A percentile compares a stretch with the other conserved stretches of the same genome.
Evolutionary conservation across 2,113 vertebrate species (phyloP).

Genomic region (Semnornis frantzii): DNA sequence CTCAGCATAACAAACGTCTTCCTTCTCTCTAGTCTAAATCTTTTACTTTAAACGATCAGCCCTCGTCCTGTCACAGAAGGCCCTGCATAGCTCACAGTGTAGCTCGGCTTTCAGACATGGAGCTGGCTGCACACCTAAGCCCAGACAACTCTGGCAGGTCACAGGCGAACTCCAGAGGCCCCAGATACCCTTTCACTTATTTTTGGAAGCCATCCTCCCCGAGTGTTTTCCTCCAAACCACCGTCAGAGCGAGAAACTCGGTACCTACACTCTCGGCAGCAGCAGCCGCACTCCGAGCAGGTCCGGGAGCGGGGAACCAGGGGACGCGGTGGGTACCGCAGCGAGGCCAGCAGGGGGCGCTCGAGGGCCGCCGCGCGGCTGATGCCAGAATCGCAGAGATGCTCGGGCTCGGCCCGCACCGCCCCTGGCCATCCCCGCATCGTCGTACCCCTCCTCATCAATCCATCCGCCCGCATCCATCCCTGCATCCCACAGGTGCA

Average conservation of each 20-base stretch:
- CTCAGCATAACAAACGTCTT: background rate
- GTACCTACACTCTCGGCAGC: background rate
- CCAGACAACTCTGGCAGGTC: background rate
- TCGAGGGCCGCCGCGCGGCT: background rate
- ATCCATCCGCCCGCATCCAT: background rate
- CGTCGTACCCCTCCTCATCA: background rate
- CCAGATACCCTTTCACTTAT: background rate
- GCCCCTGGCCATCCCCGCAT: background rate
- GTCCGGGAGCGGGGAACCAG: background rate
- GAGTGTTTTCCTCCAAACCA: background rate
- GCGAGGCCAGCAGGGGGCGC: conserved; percentile 23
- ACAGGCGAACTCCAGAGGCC: background rate
- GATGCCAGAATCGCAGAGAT: background rate
- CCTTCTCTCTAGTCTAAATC: background rate
- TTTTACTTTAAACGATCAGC: background rate
- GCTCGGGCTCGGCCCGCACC: background rate
- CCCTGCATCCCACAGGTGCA: conserved; percentile 71
- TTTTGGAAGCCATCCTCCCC: background rate
- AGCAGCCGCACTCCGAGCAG: background rate
- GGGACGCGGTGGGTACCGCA: background rate
- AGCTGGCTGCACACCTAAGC: background rate
- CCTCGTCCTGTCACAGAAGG: background rate
- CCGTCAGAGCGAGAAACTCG: background rate
- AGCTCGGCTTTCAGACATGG: background rate
- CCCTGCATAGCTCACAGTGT: background rate